A percentile compares a stretch with the other conserved stretches of the same genome.
These are phyloP conservation scores for Leptobrachium leishanense DNA, from an alignment of 2,113 vertebrate genomes.

Conservation along the genomic window DNA sequence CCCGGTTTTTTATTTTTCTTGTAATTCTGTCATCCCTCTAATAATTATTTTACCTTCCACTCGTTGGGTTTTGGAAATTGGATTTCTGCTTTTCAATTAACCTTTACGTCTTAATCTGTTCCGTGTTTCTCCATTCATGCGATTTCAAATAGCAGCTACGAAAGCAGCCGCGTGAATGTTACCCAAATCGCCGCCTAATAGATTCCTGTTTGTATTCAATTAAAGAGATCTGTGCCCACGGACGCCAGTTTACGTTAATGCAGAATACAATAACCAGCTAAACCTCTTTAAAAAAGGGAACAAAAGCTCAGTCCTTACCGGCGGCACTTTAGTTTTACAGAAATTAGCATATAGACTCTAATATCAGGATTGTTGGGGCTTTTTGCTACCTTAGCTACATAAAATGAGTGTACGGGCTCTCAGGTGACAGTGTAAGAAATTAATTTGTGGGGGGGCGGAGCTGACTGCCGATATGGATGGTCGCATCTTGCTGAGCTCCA, in stretches of 20 bases:
- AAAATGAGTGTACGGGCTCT: too few species aligned
- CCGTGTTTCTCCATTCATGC: conserved; percentile 12
- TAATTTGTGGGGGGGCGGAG: too few species aligned
- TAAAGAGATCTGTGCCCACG: background rate
- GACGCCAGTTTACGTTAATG: background rate
- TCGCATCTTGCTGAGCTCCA: too few species aligned
- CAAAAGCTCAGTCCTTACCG: too few species aligned
- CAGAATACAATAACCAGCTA: too few species aligned
- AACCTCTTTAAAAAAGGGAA: too few species aligned
- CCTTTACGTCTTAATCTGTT: background rate
- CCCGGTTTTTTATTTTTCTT: conserved; percentile 5
- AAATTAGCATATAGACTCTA: too few species aligned
- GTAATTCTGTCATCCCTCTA: conserved; percentile 20
- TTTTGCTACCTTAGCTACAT: too few species aligned
- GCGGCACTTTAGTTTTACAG: too few species aligned
- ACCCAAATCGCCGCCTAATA: conserved; percentile 1
- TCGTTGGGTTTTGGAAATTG: conserved; percentile 25
- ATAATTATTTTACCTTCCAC: conserved; percentile 34
- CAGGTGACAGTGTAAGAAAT: too few species aligned
- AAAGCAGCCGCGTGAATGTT: background rate
- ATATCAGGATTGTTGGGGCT: too few species aligned
- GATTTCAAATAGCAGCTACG: background rate
- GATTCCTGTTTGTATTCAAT: background rate
- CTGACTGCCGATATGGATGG: too few species aligned
- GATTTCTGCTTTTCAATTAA: conserved; percentile 30